Evolutionary conservation across 2,888 invertebrate species (phyloP).

Genomic region (Taphrorychus bicolor): DNA sequence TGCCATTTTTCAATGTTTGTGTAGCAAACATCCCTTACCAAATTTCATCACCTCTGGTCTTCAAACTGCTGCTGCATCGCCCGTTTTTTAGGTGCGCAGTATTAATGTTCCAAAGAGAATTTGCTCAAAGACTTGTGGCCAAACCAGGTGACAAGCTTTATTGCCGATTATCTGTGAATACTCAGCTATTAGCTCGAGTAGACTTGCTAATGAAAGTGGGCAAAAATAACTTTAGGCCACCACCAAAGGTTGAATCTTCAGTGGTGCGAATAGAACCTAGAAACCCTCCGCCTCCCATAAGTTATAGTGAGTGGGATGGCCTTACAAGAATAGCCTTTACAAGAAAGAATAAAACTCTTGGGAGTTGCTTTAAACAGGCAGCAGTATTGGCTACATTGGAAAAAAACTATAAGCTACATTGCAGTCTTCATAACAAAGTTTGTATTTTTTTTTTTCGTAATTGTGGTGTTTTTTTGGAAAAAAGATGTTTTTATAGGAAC

Average conservation of each 20-base stretch:
- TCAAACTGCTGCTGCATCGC: constrained; percentile 88
- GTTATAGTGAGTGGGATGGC: constrained; percentile 99
- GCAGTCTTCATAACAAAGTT: constrained; percentile 84
- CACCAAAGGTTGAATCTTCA: constrained; percentile 98
- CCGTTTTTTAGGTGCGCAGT: constrained; percentile 92
- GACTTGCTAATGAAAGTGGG: constrained; percentile 98
- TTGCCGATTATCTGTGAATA: constrained; percentile 95
- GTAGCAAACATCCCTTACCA: constrained; percentile 99
- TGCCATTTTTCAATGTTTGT: constrained; percentile 98
- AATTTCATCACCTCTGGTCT: constrained; percentile 95
- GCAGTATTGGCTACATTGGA: constrained; percentile 84
- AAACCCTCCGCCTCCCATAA: constrained; percentile 95
- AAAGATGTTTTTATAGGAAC: constrained; percentile 64
- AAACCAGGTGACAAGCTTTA: constrained; percentile 97
- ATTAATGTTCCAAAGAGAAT: constrained; percentile 98
- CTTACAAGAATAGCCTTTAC: constrained; percentile 93
- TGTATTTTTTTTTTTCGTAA: background rate
- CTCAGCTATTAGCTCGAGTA: constrained; percentile 92
- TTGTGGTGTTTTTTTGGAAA: background rate
- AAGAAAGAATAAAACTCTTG: constrained; percentile 95
- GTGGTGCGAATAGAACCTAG: constrained; percentile 97
- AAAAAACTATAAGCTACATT: constrained; percentile 89
- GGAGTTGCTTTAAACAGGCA: constrained; percentile 87
- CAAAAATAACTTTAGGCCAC: constrained; percentile 97
- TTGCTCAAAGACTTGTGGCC: constrained; percentile 95